Evolutionary conservation across 2,888 invertebrate genomes (phyloP).

Genomic region (Drosophila borborema): DNA sequence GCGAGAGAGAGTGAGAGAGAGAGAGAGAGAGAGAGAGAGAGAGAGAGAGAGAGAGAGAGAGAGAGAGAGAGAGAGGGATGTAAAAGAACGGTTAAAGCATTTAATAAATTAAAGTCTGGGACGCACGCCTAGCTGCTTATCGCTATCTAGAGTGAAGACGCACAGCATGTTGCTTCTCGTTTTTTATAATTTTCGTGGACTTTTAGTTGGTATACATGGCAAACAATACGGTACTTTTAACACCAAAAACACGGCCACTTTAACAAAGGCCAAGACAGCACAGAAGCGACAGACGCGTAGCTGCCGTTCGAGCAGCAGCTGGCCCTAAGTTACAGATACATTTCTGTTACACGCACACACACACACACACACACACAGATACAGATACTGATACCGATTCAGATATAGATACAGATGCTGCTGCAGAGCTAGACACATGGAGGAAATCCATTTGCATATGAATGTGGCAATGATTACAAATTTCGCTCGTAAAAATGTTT

Average conservation of each 20-base stretch:
- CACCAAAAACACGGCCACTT: constrained; percentile 64
- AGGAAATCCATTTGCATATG: constrained; percentile 75
- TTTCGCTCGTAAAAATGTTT: constrained; percentile 81
- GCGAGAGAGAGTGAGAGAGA: neutral
- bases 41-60: neutral
- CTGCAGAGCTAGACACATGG: constrained; percentile 34
- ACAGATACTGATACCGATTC: constrained; percentile 27
- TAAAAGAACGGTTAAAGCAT: constrained; percentile 40
- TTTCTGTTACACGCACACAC: constrained; percentile 16
- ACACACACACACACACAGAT: constrained; percentile 10
- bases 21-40: neutral
- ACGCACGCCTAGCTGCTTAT: constrained; percentile 50
- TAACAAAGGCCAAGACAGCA: constrained; percentile 76
- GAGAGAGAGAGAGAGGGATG: neutral
- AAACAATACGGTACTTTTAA: constrained; percentile 81
- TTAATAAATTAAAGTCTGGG: constrained; percentile 72
- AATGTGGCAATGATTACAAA: constrained; percentile 81
- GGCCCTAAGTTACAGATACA: constrained; percentile 52
- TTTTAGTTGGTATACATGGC: constrained; percentile 69
- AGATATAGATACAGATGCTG: constrained; percentile 16
- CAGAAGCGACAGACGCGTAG: constrained; percentile 77
- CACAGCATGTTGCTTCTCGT: constrained; percentile 64
- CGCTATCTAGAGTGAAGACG: constrained; percentile 46
- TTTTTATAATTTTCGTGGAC: constrained; percentile 49
- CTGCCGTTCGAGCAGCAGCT: constrained; percentile 80